Evolutionary conservation across 2,888 invertebrate species (phyloP).

Genomic region (Odontomyia ornata): DNA sequence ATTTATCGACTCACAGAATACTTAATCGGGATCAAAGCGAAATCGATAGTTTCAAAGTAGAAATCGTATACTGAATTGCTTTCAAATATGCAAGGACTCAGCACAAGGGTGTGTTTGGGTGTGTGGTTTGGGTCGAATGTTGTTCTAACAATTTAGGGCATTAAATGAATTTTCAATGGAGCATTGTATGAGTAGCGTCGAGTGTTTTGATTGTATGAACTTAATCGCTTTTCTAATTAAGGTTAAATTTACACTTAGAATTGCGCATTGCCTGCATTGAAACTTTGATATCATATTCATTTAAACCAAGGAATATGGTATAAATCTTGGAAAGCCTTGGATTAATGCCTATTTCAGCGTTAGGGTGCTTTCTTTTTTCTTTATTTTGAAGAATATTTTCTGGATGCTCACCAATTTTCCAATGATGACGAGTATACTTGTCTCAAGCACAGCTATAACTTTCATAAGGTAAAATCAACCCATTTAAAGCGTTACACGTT

Average conservation of each 20-base stretch:
- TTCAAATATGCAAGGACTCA: conserved; percentile 2
- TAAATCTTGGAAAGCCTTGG: no score
- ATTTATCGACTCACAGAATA: conserved; percentile 17
- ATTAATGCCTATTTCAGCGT: no score
- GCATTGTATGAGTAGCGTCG: background rate
- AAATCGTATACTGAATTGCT: background rate
- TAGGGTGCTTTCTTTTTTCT: no score
- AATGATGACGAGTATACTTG: no score
- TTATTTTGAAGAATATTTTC: no score
- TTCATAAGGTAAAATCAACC: no score
- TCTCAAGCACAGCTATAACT: no score
- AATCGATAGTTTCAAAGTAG: conserved; percentile 20
- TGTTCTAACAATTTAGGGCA: conserved; percentile 11
- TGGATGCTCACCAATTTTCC: no score
- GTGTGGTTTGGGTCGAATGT: conserved; percentile 1
- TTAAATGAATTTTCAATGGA: conserved; percentile 13
- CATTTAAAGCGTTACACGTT: no score
- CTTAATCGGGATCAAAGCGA: conserved; percentile 9
- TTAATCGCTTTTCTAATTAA: conserved; percentile 16
- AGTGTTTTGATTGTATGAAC: background rate
- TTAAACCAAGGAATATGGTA: no score
- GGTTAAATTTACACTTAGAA: conserved; percentile 6
- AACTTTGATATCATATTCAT: no score
- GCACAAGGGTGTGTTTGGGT: background rate
- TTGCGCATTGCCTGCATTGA: no score